A percentile compares a stretch with the other conserved stretches of the same genome.
phyloP scores from a whole-genome alignment of 2,797 vertebrate genomes.

The Chiloscyllium punctatum region DNA sequence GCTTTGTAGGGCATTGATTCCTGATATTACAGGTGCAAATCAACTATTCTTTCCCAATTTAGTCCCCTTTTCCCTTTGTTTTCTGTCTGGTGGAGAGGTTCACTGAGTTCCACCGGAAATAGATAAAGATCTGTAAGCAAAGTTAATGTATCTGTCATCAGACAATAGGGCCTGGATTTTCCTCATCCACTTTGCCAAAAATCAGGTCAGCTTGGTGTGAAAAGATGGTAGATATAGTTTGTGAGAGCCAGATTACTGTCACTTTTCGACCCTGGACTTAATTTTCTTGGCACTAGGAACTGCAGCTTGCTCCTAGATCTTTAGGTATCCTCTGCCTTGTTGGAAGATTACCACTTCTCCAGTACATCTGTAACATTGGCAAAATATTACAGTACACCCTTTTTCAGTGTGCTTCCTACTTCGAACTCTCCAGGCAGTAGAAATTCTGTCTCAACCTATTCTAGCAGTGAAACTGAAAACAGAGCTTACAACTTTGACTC shows the following conservation, averaged over 20 bases:
- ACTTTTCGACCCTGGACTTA: background rate
- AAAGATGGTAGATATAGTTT: background rate
- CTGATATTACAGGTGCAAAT: background rate
- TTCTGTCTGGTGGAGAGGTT: background rate
- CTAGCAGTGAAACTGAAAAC: no score
- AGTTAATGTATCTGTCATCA: background rate
- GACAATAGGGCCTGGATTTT: background rate
- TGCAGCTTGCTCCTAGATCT: background rate
- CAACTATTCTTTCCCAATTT: background rate
- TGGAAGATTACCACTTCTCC: background rate
- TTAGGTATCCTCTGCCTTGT: background rate
- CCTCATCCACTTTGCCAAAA: background rate
- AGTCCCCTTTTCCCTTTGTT: background rate
- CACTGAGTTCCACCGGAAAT: background rate
- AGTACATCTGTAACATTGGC: background rate
- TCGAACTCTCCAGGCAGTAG: background rate
- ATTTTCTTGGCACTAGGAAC: background rate
- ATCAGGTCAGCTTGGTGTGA: no score
- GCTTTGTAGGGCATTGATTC: background rate
- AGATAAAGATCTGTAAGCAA: background rate
- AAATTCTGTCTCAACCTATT: background rate
- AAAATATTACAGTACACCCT: background rate
- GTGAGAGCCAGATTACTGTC: no score
- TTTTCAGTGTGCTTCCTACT: background rate
- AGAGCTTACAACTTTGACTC: background rate